Evolutionary conservation across 2,888 invertebrate genomes (phyloP).

Genomic region (Masnerella sp.): DNA sequence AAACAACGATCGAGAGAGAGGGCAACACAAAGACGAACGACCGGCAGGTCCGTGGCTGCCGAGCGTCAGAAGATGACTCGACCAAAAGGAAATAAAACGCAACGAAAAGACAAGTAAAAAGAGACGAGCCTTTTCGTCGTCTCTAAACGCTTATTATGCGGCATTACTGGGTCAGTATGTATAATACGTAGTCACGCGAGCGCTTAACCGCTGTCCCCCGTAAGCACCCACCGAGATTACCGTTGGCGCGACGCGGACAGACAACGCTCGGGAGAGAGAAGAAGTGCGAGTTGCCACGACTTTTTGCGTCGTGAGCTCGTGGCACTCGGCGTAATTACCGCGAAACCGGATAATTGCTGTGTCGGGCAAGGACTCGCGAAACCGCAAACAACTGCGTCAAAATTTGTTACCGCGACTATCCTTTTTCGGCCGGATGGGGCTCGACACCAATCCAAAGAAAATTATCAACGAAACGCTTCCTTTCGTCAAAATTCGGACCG

Average conservation of each 20-base stretch:
- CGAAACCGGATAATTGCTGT: constrained; percentile 60
- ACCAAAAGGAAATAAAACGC: constrained; percentile 55
- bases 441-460: too few relatives aligned
- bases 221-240: constrained; percentile 63
- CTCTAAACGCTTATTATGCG: constrained; percentile 73
- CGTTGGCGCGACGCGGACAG: constrained; percentile 57
- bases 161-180: constrained; percentile 67
- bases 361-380: constrained; percentile 22
- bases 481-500: too few relatives aligned
- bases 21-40: constrained; percentile 12
- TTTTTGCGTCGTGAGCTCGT: constrained; percentile 58
- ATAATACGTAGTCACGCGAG: constrained; percentile 73
- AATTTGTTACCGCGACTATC: constrained; percentile 35
- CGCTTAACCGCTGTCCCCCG: constrained; percentile 59
- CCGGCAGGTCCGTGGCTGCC: constrained; percentile 31
- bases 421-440: constrained; percentile 15
- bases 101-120: constrained; percentile 54
- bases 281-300: constrained; percentile 30
- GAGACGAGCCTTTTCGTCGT: constrained; percentile 66
- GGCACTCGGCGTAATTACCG: constrained; percentile 66
- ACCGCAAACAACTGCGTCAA: constrained; percentile 37
- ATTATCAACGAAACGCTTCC: too few relatives aligned
- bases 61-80: constrained; percentile 59
- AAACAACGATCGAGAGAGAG: constrained; percentile 37
- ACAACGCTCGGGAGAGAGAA: constrained; percentile 38